Evolutionary conservation across 1,140 invertebrate genomes (phyloP).

Genomic region (Rhizoglyphus robini): DNA sequence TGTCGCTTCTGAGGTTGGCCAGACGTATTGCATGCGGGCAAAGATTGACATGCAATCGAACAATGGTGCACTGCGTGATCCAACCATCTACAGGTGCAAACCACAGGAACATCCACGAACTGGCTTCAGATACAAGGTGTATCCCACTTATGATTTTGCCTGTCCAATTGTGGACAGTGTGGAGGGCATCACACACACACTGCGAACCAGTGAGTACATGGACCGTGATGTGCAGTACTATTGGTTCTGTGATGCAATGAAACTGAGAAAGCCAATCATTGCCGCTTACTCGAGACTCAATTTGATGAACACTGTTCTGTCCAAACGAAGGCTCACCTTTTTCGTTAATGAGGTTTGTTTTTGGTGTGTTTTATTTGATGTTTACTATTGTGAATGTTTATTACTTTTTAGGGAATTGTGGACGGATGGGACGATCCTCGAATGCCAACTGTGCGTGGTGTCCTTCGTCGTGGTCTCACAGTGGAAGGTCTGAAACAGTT

Average conservation of each 20-base stretch:
- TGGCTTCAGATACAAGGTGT: conserved; percentile 89
- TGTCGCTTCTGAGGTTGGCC: conserved; percentile 57
- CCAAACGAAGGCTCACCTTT: conserved; percentile 93
- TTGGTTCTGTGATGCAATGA: conserved; percentile 81
- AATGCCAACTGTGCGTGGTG: conserved; percentile 93
- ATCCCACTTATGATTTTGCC: conserved; percentile 99
- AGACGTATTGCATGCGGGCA: conserved; percentile 80
- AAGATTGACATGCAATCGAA: conserved; percentile 94
- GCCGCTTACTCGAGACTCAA: conserved; percentile 91
- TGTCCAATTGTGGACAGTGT: conserved; percentile 97
- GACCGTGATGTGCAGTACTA: conserved; percentile 96
- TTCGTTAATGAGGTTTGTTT: conserved; percentile 82
- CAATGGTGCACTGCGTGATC: conserved; percentile 95
- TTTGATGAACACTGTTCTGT: conserved; percentile 93
- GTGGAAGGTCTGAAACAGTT: conserved; percentile 94
- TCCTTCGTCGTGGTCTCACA: conserved; percentile 87
- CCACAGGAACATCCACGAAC: conserved; percentile 81
- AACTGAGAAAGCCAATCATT: conserved; percentile 75
- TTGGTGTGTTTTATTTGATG: neutral
- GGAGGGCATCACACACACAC: conserved; percentile 90
- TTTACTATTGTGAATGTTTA: neutral
- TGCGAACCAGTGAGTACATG: conserved; percentile 96
- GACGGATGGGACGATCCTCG: conserved; percentile 99
- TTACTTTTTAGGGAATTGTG: conserved; percentile 48
- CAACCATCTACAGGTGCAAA: conserved; percentile 99